Evolutionary conservation across 2,113 vertebrate species (phyloP).

Genomic region (Struthio camelus): DNA sequence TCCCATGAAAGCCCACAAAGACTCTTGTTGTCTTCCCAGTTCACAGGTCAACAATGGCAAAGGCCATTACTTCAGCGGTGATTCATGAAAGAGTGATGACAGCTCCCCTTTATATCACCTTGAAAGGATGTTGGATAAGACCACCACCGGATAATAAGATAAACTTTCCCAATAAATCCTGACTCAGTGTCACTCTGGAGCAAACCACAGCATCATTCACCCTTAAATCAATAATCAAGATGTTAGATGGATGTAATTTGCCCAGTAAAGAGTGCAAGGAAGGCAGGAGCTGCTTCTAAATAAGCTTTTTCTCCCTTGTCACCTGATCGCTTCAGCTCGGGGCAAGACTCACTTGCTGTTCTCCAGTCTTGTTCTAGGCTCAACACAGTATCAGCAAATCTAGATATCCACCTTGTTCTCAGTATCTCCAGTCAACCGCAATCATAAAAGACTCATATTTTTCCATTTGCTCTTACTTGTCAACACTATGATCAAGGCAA

Average conservation of each 20-base stretch:
- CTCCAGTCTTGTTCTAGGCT: not conserved
- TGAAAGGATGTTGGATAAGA: not conserved
- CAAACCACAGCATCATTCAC: constrained; percentile 1
- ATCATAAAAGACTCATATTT: constrained; percentile 5
- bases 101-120: not conserved
- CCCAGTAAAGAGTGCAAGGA: not conserved
- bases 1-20: not conserved
- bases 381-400: not conserved
- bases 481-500: constrained; percentile 45
- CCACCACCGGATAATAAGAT: not conserved
- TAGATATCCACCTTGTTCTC: constrained; percentile 20
- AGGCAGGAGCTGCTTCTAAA: constrained; percentile 1
- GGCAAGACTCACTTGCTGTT: not conserved
- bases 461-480: not conserved
- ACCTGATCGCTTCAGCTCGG: not conserved
- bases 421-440: not conserved
- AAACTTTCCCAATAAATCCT: constrained; percentile 18
- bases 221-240: not conserved
- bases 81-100: not conserved
- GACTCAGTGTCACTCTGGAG: not conserved
- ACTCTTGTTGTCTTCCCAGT: not conserved
- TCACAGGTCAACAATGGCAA: not conserved
- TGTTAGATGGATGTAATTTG: not conserved
- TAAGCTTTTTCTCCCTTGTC: not conserved
- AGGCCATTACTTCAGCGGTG: not conserved